Conservation (phyloP, 2,797 vertebrate genomes). For the Brachymystax lenok region DNA sequence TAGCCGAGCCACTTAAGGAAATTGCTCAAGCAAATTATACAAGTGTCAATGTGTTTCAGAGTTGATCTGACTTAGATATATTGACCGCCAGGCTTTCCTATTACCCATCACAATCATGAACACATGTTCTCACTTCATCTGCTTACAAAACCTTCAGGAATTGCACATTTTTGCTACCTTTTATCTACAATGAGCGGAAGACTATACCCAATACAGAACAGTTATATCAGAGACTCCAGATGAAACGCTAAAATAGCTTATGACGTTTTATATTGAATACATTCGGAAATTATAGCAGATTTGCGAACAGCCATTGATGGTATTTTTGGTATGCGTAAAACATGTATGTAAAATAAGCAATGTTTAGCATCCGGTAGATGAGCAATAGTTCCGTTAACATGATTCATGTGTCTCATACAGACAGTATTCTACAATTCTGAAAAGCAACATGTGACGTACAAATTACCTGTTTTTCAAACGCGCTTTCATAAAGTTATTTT, state of each 20-base stretch:
- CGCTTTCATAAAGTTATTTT: slow-evolving; percentile 89
- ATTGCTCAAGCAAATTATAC: slow-evolving; percentile 40
- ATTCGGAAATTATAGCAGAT: not conserved
- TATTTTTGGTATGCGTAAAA: not conserved
- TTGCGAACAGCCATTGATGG: not conserved
- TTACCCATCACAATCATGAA: not conserved
- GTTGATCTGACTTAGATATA: too few relatives aligned
- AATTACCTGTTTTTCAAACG: slow-evolving; percentile 90
- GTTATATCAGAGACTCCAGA: not conserved
- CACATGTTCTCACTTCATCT: not conserved
- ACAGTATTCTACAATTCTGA: too few relatives aligned
- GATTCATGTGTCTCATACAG: too few relatives aligned
- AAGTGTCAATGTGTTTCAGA: slow-evolving; percentile 1
- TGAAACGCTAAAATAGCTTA: not conserved
- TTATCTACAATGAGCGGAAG: too few relatives aligned
- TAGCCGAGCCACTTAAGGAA: slow-evolving; percentile 34
- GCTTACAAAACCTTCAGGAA: not conserved
- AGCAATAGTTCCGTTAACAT: not conserved
- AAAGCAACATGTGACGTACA: too few relatives aligned
- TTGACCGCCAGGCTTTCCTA: too few relatives aligned
- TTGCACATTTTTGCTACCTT: too few relatives aligned
- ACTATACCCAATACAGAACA: not conserved
- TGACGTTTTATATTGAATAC: not conserved
- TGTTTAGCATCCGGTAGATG: not conserved
- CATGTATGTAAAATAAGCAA: slow-evolving; percentile 1